Evolutionary conservation across 2,113 vertebrate genomes (phyloP).

Genomic region (Carassius auratus): DNA sequence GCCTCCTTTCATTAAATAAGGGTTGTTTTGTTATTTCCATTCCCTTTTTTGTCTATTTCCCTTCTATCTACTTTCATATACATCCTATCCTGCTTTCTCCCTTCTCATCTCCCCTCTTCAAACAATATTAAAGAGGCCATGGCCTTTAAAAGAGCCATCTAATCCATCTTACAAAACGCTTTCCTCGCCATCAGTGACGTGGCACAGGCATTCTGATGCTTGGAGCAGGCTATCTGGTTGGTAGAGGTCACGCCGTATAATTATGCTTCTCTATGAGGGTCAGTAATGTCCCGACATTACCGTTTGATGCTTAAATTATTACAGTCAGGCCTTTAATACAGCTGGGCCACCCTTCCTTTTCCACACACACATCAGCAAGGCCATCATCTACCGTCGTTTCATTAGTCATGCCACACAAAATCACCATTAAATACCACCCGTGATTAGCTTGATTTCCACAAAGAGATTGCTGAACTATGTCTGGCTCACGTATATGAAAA

Average conservation of each 20-base stretch:
- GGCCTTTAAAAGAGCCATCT: slow-evolving; percentile 80
- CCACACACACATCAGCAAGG: slow-evolving; percentile 34
- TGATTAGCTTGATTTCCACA: slow-evolving; percentile 69
- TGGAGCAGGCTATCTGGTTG: slow-evolving; percentile 63
- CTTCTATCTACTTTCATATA: slow-evolving; percentile 53
- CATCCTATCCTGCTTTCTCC: slow-evolving; percentile 58
- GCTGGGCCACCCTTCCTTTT: slow-evolving; percentile 13
- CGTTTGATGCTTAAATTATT: slow-evolving; percentile 86
- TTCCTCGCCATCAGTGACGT: slow-evolving; percentile 78
- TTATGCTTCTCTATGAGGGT: slow-evolving; percentile 80
- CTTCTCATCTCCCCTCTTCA: slow-evolving; percentile 77
- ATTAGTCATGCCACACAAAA: slow-evolving; percentile 56
- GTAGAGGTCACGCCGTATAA: slow-evolving; percentile 76
- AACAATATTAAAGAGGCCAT: slow-evolving; percentile 79
- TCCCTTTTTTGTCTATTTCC: too few relatives aligned
- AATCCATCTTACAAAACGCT: slow-evolving; percentile 79
- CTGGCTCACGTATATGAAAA: slow-evolving; percentile 31
- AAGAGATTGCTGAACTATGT: slow-evolving; percentile 44
- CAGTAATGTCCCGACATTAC: slow-evolving; percentile 71
- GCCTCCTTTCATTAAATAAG: not conserved
- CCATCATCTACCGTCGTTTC: slow-evolving; percentile 57
- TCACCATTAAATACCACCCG: slow-evolving; percentile 45
- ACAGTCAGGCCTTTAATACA: slow-evolving; percentile 81
- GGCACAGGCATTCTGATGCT: slow-evolving; percentile 85
- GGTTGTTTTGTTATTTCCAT: not conserved